Percentiles rank a stretch among this genome's conserved stretches.
These are phyloP conservation scores for Dendrocincla tyrannina DNA, from an alignment of 2,797 vertebrate genomes.

Conservation along the genomic window DNA sequence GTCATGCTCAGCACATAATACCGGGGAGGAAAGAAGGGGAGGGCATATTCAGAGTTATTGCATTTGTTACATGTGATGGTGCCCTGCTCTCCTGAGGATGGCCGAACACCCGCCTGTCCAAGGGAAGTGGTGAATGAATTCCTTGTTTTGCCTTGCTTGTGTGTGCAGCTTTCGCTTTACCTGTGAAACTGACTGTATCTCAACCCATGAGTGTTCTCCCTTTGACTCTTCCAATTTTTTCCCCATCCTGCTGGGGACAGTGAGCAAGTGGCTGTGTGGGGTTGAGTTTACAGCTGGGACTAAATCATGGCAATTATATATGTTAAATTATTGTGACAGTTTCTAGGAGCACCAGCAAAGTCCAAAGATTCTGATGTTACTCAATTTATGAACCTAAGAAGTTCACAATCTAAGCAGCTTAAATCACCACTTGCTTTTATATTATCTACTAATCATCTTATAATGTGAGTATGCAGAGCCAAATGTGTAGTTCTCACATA, in stretches of 20 bases:
- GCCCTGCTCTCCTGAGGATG: background rate
- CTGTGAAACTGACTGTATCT: background rate
- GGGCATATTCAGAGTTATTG: rapidly evolving
- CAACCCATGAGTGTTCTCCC: background rate
- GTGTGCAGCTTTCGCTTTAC: background rate
- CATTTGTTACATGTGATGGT: background rate
- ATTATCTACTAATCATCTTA: background rate
- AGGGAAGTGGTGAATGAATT: background rate
- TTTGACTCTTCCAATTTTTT: background rate
- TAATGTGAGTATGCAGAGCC: background rate
- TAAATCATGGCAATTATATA: background rate
- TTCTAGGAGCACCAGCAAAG: background rate
- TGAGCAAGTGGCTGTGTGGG: background rate
- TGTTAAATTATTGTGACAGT: background rate
- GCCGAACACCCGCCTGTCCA: background rate
- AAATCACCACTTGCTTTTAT: background rate
- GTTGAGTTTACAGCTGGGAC: background rate
- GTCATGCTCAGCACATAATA: background rate
- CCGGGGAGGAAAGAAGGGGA: background rate
- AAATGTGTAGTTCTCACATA: background rate
- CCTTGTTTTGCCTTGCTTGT: background rate
- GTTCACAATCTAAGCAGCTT: background rate
- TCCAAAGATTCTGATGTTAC: background rate
- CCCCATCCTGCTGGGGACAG: background rate
- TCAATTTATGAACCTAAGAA: background rate